Evolutionary conservation across 2,888 invertebrate species (phyloP), one percentile per base, ranked within the genome.

Genomic region (Erpobdella octoculata): DNA sequence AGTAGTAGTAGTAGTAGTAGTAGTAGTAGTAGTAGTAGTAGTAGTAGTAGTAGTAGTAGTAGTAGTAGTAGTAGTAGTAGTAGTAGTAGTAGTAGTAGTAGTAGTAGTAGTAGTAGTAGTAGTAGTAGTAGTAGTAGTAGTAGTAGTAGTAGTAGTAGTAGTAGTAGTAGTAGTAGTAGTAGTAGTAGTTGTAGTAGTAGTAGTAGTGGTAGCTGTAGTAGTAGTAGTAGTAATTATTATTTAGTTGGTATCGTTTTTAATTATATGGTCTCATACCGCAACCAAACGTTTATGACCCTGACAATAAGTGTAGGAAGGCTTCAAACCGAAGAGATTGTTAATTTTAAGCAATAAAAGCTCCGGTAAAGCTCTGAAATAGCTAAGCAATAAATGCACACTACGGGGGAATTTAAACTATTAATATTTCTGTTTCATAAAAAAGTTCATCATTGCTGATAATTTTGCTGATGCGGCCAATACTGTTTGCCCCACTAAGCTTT

Each of bases 51-150:
- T 38, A 37, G 48, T 74, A 38, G 73, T 74, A 37, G 73, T 73
- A 3, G 73, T 73, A 8, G 76, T 71, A 28, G 72, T 72, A 3
- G 72, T 72, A 35, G 72, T 71, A 59, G 72, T 72, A 38, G 70
- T 72, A 72, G 72, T 72, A 71, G 72, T 35, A 73, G 82, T 70
- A 79, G 64, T 64, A 64, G 64, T 64, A 64, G 64, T 64, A 64
- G 64, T 64, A 64, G 64, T 64, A 64, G 64, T 64, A 64, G 64
- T 64, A 64, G 64, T 64, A 64, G 64, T 64, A 64, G 64, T 64
- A 64, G 64, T 64, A 64, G 64, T 64, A 64, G 64, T 64, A 64
- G 64, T 64, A 64, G 64, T 64, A 64, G 64, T 64, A 64, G 64
- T 64, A 64, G 64, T 64, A 64, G 64, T 64, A 64, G 64, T 64